These are phyloP conservation scores for Callimorpha dominula DNA, from an alignment of 2,888 invertebrate genomes.

Conservation along the genomic window DNA sequence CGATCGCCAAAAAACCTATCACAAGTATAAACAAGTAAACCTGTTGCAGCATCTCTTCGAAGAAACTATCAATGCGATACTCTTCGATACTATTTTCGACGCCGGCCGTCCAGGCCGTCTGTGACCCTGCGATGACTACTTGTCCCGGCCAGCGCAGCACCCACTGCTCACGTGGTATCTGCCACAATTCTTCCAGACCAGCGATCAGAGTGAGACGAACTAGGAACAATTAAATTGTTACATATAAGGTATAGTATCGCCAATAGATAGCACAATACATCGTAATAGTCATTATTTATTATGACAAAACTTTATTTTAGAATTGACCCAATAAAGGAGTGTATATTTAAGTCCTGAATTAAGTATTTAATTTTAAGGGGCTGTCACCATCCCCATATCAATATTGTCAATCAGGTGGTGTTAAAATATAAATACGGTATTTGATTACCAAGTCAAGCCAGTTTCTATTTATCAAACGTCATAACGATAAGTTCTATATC, in stretches of 20 bases:
- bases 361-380: no score
- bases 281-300: background rate
- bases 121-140: slow-evolving; percentile 92
- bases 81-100: slow-evolving; percentile 88
- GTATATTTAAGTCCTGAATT: no score
- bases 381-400: no score
- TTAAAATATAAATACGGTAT: no score
- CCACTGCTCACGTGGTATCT: slow-evolving; percentile 87
- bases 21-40: slow-evolving; percentile 61
- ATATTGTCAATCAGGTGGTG: no score
- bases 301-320: no score
- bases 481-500: no score
- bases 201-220: slow-evolving; percentile 80
- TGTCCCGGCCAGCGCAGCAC: slow-evolving; percentile 93
- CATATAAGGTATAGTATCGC: background rate
- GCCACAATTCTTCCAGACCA: slow-evolving; percentile 70
- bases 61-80: slow-evolving; percentile 82
- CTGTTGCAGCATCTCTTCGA: slow-evolving; percentile 83
- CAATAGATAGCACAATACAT: background rate
- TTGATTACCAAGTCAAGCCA: no score
- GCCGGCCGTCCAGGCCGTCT: slow-evolving; percentile 91
- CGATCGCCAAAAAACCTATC: no score
- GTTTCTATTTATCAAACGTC: no score
- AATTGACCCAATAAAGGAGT: no score
- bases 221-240: slow-evolving; percentile 28